phyloP scores from a whole-genome alignment of 2,888 invertebrate species.

The Eledone cirrhosa region DNA sequence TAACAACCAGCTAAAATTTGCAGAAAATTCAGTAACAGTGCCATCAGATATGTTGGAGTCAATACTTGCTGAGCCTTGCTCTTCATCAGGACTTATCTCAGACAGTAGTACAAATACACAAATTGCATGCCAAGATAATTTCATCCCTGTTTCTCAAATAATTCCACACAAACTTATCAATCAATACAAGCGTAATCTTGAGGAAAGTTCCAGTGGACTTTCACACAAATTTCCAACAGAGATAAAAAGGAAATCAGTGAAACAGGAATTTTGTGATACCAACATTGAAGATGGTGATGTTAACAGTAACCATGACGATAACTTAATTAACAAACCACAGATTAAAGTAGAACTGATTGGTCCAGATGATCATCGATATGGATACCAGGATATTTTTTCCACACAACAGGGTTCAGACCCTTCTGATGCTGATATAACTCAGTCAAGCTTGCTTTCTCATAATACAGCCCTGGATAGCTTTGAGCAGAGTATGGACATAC shows the following conservation, averaged over 20 bases:
- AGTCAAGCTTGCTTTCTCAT: no score
- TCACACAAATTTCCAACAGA: no score
- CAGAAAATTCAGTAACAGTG: background rate
- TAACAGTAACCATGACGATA: background rate
- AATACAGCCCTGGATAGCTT: no score
- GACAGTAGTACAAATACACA: no score
- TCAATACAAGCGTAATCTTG: no score
- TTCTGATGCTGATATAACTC: no score
- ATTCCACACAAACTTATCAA: no score
- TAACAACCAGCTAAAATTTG: constrained; percentile 8
- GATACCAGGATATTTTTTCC: background rate
- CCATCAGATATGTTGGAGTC: constrained; percentile 8
- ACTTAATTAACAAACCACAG: background rate
- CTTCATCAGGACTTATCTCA: constrained; percentile 14
- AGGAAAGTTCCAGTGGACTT: no score
- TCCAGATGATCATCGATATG: constrained; percentile 17
- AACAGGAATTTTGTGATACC: background rate
- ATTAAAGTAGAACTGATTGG: constrained; percentile 7
- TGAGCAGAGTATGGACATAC: no score
- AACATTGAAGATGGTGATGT: background rate
- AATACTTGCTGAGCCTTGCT: constrained; percentile 17
- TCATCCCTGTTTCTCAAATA: no score
- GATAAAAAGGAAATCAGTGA: no score
- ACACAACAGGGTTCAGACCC: background rate
- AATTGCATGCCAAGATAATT: no score